Evolutionary conservation across 2,113 vertebrate genomes (phyloP), one percentile per base, ranked within the genome.

Genomic region (Ageneiosus marmoratus): DNA sequence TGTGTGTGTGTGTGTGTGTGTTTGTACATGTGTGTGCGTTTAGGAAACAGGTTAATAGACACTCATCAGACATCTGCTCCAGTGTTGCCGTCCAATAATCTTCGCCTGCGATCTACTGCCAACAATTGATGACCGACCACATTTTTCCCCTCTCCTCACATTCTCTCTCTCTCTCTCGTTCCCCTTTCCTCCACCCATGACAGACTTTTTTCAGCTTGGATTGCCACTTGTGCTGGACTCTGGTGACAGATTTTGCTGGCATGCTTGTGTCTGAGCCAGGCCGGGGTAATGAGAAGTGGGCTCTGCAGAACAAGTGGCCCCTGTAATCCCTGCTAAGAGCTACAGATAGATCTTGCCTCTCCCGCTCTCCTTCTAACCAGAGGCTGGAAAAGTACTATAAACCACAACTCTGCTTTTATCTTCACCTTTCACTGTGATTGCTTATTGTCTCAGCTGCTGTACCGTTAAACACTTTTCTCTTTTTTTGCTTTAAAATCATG

Each of bases 21-120:
- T 44, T 29, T 20, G 60, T 27, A n/a, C 50, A 22, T 41, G 74
- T 69, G 75, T 58, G 56, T 22, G 67, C 41, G 34, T 86, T 81
- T 92, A 92, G 91, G 92, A 93, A 93, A 91, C 92, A 94, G 93
- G 94, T 95, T 95, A 94, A 95, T 94, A 93, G 93, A 94, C 92
- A 92, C 92, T 94, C 93, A 95, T 95, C 94, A 94, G 93, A 93
- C 94, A 95, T 95, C 94, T 94, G 93, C 92, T 89, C 87, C 92
- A 91, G 90, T 90, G 92, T 93, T 92, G 91, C 89, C 90, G 81
- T 94, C 93, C 93, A 94, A 94, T 94, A 93, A 94, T 94, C 92
- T 93, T 92, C 87, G 91, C 88, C 90, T 92, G 93, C 90, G 88
- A 93, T 93, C 91, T 88, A 86, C 90, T 94, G 93, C 94, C 94